Percentiles rank a stretch among this genome's conserved stretches.
Evolutionary conservation across 2,888 invertebrate species (phyloP).

Genomic region (Amphipoea lucens): DNA sequence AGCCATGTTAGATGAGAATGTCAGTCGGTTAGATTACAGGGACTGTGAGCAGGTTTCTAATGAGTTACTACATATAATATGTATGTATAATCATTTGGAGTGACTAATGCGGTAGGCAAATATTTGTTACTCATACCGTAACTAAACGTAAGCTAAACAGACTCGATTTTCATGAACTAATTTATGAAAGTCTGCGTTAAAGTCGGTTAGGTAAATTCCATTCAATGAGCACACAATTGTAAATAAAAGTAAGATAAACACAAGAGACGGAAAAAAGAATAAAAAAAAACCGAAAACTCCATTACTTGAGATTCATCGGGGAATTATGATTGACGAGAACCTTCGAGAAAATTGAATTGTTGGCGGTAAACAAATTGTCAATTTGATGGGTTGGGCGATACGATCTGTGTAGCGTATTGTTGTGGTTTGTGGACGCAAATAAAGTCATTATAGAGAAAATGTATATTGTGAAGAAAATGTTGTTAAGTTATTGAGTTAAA

Average conservation of each 20-base stretch:
- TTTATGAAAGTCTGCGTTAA: not conserved
- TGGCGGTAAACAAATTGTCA: conserved; percentile 53
- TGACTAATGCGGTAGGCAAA: conserved; percentile 48
- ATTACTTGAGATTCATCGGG: conserved; percentile 39
- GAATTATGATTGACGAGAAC: conserved; percentile 58
- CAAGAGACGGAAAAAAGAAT: conserved; percentile 19
- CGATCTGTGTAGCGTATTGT: conserved; percentile 23
- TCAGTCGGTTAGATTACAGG: conserved; percentile 35
- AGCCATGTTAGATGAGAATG: conserved; percentile 38
- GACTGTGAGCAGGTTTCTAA: conserved; percentile 41
- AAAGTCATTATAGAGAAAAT: conserved; percentile 32
- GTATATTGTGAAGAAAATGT: too few species aligned
- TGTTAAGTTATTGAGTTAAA: not conserved
- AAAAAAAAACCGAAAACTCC: conserved; percentile 39
- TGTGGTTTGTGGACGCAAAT: conserved; percentile 33
- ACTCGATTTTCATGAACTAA: conserved; percentile 23
- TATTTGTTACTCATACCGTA: conserved; percentile 38
- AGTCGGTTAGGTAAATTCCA: not conserved
- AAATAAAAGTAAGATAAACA: conserved; percentile 27
- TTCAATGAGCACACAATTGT: conserved; percentile 4
- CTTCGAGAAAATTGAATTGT: conserved; percentile 47
- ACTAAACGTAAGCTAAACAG: conserved; percentile 13
- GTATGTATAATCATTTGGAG: conserved; percentile 22
- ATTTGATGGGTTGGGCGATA: conserved; percentile 41
- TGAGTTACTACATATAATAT: conserved; percentile 23